Percentiles rank a stretch among this genome's conserved stretches.
phyloP scores from a whole-genome alignment of 2,797 vertebrate genomes.

The Borostomias antarcticus region DNA sequence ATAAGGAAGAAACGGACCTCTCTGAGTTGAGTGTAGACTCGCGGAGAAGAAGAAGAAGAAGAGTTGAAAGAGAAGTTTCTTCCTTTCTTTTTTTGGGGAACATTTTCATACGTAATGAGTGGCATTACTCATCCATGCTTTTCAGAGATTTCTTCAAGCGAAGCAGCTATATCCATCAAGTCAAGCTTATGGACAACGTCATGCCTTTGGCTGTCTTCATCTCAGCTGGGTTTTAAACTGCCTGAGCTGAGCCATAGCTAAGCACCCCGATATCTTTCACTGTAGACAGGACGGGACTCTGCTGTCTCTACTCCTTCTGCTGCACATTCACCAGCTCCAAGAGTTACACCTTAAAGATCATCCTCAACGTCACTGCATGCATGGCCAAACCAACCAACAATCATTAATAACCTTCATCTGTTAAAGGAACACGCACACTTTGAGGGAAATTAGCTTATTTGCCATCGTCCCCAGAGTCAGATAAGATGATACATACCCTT shows the following conservation, averaged over 20 bases:
- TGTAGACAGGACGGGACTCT: not conserved
- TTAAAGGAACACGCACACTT: too few relatives aligned
- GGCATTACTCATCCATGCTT: not conserved
- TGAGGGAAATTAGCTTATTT: too few relatives aligned
- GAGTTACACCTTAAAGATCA: too few relatives aligned
- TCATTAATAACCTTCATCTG: too few relatives aligned
- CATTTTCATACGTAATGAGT: not conserved
- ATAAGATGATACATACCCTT: too few relatives aligned
- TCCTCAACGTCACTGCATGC: too few relatives aligned
- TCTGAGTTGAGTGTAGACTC: not conserved
- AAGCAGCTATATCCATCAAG: not conserved
- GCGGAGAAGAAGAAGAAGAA: slow-evolving; percentile 4
- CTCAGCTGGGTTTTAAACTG: not conserved
- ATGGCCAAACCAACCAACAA: too few relatives aligned
- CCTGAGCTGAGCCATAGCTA: not conserved
- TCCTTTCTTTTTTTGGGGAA: not conserved
- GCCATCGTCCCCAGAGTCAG: too few relatives aligned
- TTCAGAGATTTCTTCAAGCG: not conserved
- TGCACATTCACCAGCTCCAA: too few relatives aligned
- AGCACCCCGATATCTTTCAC: not conserved
- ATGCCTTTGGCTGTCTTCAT: not conserved
- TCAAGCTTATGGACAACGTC: not conserved
- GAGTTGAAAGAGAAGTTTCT: slow-evolving; percentile 2
- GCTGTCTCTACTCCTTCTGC: too few relatives aligned
- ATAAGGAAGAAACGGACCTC: too few relatives aligned